Evolutionary conservation across 64 coral and sea anemone species (phyloP), one percentile per base, ranked within the genome.

Genomic region (Montipora cactus): DNA sequence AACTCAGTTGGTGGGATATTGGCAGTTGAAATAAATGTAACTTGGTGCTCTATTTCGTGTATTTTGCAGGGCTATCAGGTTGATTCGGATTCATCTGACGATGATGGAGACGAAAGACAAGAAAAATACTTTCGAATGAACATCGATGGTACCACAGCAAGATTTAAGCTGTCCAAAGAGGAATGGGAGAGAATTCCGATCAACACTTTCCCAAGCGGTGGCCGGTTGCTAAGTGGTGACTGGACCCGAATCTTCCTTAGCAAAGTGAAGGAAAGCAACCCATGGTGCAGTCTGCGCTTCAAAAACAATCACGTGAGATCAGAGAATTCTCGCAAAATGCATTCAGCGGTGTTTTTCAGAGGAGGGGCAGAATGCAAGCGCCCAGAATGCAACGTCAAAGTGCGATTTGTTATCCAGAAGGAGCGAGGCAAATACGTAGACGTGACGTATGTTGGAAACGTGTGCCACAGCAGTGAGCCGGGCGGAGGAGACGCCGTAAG

Each of bases 261-360:
- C 62, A 86, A 86, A 86, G 82, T 86, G 0, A 86, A 86, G 71
- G 82, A 86, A 71, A 86, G 82, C 82, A 86, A 86, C 66, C 82
- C 82, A 71, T 86, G 82, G 82, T 86, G 82, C 82, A 86, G 82
- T 72, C 23, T 86, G 46, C 82, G 82, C 82, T 86, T 86, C 66
- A 86, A 86, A 20, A 86, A 86, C 47, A 86, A 86, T 86, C 82
- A 86, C 64, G 82, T 86, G 66, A 86, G 82, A 72, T 86, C 82
- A 86, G 82, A 86, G 71, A 86, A 86, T 59, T 86, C 82, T 0
- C 82, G 82, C 16, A 86, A 86, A 51, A 86, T 86, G 59, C 82
- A 86, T 19, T 86, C 82, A 86, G 82, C 82, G 44, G 82, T 86
- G 16, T 86, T 86, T 64, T 86, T 86, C 82, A 86, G 82, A 70